Percentiles rank a stretch among this genome's conserved stretches.
phyloP scores from a whole-genome alignment of 1,140 invertebrate genomes.

The fruit fly (Drosophila melanogaster) region Release_6_plus_ISO1_MT NT_033777.3:8253501-8254000 shows the following conservation, averaged over 20 bases:
- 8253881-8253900: conserved; percentile 48
- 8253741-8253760: conserved; percentile 25
- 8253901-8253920: conserved; percentile 69
- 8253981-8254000: conserved; percentile 15
- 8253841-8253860: conserved; percentile 33
- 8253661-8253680: conserved; percentile 21
- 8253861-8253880: conserved; percentile 10
- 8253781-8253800: conserved; percentile 19
- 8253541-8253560: conserved; percentile 47
- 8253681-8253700: conserved; percentile 26
- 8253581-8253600: conserved; percentile 73
- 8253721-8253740: conserved; percentile 25
- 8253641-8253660: neutral
- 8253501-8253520: conserved; percentile 51
- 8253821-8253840: conserved; percentile 11
- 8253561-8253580: conserved; percentile 20
- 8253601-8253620: conserved; percentile 46
- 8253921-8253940: conserved; percentile 47
- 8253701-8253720: conserved; percentile 39
- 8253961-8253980: conserved; percentile 56
- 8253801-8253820: conserved; percentile 13
- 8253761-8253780: conserved; percentile 10
- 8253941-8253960: conserved; percentile 57
- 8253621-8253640: conserved; percentile 49
- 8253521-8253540: conserved; percentile 71